Conservation (phyloP, 2,113 vertebrate genomes). For the Euleptes europaea region DNA sequence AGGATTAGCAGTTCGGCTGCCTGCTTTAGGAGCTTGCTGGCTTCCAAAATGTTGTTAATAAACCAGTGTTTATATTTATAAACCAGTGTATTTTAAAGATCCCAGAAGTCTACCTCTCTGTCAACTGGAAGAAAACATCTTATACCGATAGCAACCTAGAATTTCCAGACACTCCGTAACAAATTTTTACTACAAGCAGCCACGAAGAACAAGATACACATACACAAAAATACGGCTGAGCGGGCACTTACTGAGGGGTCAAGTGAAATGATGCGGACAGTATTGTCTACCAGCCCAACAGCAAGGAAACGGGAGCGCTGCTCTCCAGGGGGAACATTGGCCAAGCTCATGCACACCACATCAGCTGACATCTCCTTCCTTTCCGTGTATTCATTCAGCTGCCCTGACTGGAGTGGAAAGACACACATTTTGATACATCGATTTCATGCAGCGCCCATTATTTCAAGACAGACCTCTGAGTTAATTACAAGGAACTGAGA, state of each 20-base stretch:
- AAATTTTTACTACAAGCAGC: fast-evolving
- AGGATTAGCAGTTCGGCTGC: background rate
- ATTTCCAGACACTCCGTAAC: too few relatives aligned
- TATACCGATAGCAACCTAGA: background rate
- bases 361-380: conserved; percentile 98
- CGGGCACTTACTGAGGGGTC: conserved; percentile 88
- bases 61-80: background rate
- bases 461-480: background rate
- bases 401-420: conserved; percentile 83
- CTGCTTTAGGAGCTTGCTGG: too few relatives aligned
- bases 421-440: background rate
- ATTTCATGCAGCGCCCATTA: too few relatives aligned
- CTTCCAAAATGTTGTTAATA: background rate
- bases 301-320: conserved; percentile 95
- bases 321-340: conserved; percentile 95
- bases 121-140: too few relatives aligned
- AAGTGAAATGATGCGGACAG: conserved; percentile 96
- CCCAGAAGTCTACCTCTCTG: too few relatives aligned
- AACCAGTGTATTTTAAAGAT: too few relatives aligned
- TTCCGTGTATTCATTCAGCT: conserved; percentile 97
- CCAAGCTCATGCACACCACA: conserved; percentile 97
- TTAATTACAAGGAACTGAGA: too few relatives aligned
- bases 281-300: conserved; percentile 96
- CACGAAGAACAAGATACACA: background rate
- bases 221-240: background rate